Evolutionary conservation across 2,113 vertebrate genomes (phyloP), one percentile per base, ranked within the genome.

Genomic region (Australoheros scitulus): DNA sequence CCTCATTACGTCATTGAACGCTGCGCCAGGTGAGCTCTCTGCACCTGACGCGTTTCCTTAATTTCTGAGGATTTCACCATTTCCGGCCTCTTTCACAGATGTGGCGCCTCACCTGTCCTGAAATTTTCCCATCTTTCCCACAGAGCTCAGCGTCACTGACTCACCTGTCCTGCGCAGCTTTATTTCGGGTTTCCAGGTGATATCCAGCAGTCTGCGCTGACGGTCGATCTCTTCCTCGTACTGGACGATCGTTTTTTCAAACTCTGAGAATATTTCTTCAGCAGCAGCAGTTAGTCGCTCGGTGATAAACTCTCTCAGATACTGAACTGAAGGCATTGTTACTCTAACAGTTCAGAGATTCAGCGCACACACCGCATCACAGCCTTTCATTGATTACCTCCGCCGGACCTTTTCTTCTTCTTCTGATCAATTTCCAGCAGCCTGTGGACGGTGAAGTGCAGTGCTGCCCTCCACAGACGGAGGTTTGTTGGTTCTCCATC

Each of bases 11-110:
- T 34, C 32, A 34, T 29, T 34, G 32, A 34, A 34, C 32, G 32
- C 32, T 34, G 32, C 26, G 26, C 26, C 26, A 34, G 32, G 32
- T 34, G 32, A 34, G 5, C 34, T 34, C 34, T 34, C 34, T 34
- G 34, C 34, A 34, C 32, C 5, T 34, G 32, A 34, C 32, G 7
- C 36, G n/a, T 65, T 41, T 43, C 61, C 38, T 22, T n/a, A 0
- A 36, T 0, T 0, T 14, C 2, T 38, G 32, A 36, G 32, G 32
- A 0, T 36, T 63, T 64, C 14, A 64, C 1, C 11, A 9, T 38
- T 38, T 9, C 9, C 38, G 8, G 10, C 38, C 38, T 38, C 38
- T 9, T 38, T 38, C 9, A 38, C 38, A 38, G 10, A 38, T 38
- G 38, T 38, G 9, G 8, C 2, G 29, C 8, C 11, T 41, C 36